Base-by-base conservation (phyloP, 2,888 invertebrate species). In the Loripinus fragilis region DNA sequence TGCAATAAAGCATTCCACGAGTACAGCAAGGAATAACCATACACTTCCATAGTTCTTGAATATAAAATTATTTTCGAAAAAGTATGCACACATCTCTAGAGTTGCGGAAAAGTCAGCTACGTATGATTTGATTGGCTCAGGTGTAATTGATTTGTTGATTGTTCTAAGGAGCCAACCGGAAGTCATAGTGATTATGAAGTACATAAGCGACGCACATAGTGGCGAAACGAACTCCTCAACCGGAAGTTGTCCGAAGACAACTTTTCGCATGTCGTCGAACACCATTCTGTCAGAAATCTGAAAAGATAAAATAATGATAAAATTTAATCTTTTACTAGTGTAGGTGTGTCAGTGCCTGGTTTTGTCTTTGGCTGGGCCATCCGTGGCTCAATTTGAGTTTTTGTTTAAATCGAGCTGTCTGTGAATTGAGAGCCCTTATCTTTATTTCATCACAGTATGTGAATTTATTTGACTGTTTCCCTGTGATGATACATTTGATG, bases 21-120 rank as follows among this genome's bases (percentile, higher is more conserved):
- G 81, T 50, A 91, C 86, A 30, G 85, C 88, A 10, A 90, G 73
- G 28, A 87, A 88, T 30, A 91, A 80, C 87, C 90, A 90, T 1
- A 87, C 7, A 35, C 85, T 84, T 0, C 91, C 91, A 72, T 88
- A 91, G 70, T 91, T 80, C 68, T 88, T 89, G 33, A 88, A 85
- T n/a, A 91, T 90, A 73, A 90, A 90, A 70, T 90, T 91, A 71
- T 91, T 91, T 78, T 91, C 91, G 80, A 90, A 91, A 78, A 90
- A 90, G 70, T 90, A 91, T 0, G 90, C 90, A 73, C 91, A 91
- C 77, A 89, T 89, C 81, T 91, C 90, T 78, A 90, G 83, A 0
- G 91, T 91, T 10, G 90, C 86, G 12, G 88, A 70, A 70, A 91
- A 91, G 67, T 90, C 90, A 12, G 87, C 84, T 3, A 90, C 81